These are phyloP conservation scores for Mesocentrotus franciscanus DNA, from an alignment of 53 echinoderm and acorn worm genomes.

Conservation along the genomic window DNA sequence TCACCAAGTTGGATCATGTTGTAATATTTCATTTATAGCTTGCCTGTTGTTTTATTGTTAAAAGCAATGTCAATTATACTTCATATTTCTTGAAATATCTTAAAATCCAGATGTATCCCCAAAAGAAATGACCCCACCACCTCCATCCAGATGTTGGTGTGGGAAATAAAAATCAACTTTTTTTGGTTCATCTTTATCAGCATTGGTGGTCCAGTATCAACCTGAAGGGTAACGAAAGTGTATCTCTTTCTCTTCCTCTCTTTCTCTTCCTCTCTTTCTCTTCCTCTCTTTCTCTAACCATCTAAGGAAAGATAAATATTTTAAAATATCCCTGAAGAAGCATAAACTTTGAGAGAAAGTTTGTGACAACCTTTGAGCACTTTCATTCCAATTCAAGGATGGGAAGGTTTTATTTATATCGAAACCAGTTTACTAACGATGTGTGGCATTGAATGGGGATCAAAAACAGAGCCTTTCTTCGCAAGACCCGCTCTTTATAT, in stretches of 20 bases:
- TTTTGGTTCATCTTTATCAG: neutral
- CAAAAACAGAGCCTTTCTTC: conserved; percentile 22
- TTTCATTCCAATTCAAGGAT: conserved; percentile 15
- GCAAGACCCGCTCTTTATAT: neutral
- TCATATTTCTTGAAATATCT: neutral
- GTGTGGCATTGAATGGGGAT: conserved; percentile 2
- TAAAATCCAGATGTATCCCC: neutral
- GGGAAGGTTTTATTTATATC: neutral
- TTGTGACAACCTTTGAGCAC: neutral
- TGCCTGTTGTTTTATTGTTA: neutral
- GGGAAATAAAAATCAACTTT: neutral
- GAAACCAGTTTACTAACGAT: conserved; percentile 16
- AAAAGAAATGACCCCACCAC: conserved; percentile 1
- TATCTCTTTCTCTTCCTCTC: neutral
- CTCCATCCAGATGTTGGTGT: conserved; percentile 22
- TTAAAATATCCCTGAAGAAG: neutral
- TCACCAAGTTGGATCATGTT: neutral
- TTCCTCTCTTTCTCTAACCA: neutral
- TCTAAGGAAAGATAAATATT: neutral
- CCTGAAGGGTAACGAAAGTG: neutral
- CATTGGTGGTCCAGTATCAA: conserved; percentile 33
- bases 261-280: neutral
- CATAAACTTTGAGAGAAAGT: conserved; percentile 2
- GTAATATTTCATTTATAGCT: neutral
- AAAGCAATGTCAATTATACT: neutral